Conservation (phyloP, 2,797 vertebrate species). For the Staurois parvus region DNA sequence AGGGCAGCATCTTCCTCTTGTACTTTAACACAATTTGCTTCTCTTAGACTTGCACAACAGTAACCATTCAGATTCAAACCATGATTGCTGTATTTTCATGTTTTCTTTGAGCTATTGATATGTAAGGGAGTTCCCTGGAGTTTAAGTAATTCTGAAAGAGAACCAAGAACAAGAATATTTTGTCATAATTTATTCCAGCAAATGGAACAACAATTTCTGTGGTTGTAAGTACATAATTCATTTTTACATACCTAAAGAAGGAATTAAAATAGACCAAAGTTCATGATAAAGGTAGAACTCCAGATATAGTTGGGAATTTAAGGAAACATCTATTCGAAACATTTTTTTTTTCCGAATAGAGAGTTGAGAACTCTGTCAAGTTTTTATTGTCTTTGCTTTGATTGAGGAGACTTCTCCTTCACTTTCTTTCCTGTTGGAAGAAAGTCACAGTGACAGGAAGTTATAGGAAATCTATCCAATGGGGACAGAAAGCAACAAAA, state of each 20-base stretch:
- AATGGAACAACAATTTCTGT: not conserved
- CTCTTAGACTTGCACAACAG: conserved; percentile 22
- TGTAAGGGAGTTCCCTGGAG: not conserved
- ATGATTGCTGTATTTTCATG: conserved; percentile 12
- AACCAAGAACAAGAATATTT: not conserved
- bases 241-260: too few relatives aligned
- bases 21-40: conserved; percentile 27
- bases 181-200: not conserved
- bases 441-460: too few relatives aligned
- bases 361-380: too few relatives aligned
- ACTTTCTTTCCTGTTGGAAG: too few relatives aligned
- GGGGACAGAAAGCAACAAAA: too few relatives aligned
- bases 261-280: not conserved
- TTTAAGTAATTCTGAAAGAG: conserved; percentile 1
- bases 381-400: too few relatives aligned
- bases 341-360: too few relatives aligned
- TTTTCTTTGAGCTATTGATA: conserved; percentile 25
- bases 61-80: conserved; percentile 21
- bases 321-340: too few relatives aligned
- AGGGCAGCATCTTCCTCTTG: conserved; percentile 1
- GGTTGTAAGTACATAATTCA: not conserved
- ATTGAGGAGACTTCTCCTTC: too few relatives aligned
- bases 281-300: not conserved
- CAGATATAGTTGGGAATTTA: too few relatives aligned
- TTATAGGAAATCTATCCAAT: too few relatives aligned